Evolutionary conservation across 2,797 vertebrate species (phyloP).

Genomic region (Danio albolineatus): DNA sequence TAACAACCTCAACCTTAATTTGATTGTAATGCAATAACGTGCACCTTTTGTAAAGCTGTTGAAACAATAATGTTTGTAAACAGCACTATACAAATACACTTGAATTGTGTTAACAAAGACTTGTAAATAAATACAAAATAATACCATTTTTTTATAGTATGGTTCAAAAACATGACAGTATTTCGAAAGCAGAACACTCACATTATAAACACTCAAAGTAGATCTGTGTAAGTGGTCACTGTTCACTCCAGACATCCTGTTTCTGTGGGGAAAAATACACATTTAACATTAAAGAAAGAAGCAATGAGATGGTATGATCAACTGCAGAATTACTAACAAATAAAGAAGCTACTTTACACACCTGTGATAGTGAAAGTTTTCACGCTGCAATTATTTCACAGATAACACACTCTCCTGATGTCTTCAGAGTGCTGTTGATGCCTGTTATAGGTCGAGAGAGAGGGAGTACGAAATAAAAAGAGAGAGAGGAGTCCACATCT

Average conservation of each 20-base stretch:
- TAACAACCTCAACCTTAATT: no score
- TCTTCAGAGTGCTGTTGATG: constrained; percentile 63
- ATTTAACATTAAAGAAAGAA: constrained; percentile 11
- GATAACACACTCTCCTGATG: constrained; percentile 48
- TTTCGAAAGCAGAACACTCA: constrained; percentile 47
- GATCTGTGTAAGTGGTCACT: constrained; percentile 81
- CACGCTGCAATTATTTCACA: constrained; percentile 41
- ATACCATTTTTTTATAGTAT: no score
- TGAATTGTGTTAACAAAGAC: no score
- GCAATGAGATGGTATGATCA: background rate
- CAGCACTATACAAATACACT: no score
- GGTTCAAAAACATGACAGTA: no score
- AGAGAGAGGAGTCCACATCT: constrained; percentile 63
- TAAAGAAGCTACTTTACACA: constrained; percentile 28
- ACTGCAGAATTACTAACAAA: constrained; percentile 33
- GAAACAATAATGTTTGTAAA: no score
- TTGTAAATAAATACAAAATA: no score
- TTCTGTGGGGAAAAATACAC: constrained; percentile 33
- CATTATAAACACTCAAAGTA: constrained; percentile 77
- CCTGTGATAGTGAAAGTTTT: constrained; percentile 60
- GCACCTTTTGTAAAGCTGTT: no score
- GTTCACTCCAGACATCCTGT: constrained; percentile 77
- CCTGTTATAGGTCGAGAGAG: constrained; percentile 62
- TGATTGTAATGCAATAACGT: no score
- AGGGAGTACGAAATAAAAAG: constrained; percentile 30